Percentiles rank a stretch among this genome's conserved stretches.
Evolutionary conservation across 2,888 invertebrate genomes (phyloP).

Genomic region (Pristionchus arcanus): DNA sequence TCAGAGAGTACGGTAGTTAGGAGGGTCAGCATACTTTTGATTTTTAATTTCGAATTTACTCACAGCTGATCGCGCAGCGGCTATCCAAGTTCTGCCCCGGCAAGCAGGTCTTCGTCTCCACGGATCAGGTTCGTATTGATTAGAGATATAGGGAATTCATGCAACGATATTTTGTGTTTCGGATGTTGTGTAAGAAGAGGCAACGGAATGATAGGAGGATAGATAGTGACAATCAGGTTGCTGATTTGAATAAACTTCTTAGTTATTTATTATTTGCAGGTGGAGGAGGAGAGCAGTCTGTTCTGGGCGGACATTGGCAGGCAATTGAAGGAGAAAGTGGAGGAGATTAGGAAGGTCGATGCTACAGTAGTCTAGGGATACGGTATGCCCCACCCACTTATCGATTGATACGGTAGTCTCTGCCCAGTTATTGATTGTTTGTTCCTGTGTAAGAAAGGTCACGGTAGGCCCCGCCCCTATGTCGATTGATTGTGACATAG

Average conservation of each 20-base stretch:
- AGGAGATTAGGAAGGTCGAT: not conserved
- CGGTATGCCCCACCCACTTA: not conserved
- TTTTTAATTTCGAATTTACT: not conserved
- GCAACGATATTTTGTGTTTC: no score
- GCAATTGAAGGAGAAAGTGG: slow-evolving; percentile 24
- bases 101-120: slow-evolving; percentile 52
- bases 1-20: no score
- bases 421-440: not conserved
- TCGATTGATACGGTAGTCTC: not conserved
- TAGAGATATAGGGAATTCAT: no score
- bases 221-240: no score
- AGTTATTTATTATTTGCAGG: not conserved
- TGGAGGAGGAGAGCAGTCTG: slow-evolving; percentile 52
- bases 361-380: not conserved
- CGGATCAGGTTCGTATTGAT: slow-evolving; percentile 48
- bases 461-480: no score
- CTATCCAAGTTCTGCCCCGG: slow-evolving; percentile 28
- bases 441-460: no score
- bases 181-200: no score
- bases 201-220: no score
- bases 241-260: not conserved
- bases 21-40: no score
- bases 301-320: slow-evolving; percentile 34
- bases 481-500: not conserved
- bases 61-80: slow-evolving; percentile 50